phyloP scores from a whole-genome alignment of 2,113 vertebrate species.

The Hippoglossus stenolepis region DNA sequence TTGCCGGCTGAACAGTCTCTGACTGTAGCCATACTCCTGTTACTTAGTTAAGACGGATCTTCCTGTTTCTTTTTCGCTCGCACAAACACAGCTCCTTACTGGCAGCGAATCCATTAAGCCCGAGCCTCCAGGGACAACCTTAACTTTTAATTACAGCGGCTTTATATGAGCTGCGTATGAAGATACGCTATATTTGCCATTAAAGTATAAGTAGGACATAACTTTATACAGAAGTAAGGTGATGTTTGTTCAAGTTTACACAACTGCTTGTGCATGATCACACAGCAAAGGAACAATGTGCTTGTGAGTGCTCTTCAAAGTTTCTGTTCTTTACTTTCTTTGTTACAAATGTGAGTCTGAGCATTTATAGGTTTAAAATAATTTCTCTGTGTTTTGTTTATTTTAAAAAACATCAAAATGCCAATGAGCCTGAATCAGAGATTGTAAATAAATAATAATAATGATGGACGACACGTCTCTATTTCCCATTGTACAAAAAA shows the following conservation, averaged over 20 bases:
- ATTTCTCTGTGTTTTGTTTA: constrained; percentile 1
- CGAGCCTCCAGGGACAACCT: constrained; percentile 29
- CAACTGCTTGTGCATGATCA: constrained; percentile 25
- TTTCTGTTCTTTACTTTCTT: not conserved
- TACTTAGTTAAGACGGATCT: constrained; percentile 43
- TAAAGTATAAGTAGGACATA: constrained; percentile 51
- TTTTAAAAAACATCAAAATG: not conserved
- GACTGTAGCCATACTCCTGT: constrained; percentile 30
- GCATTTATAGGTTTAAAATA: constrained; percentile 29
- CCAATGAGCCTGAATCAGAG: no score
- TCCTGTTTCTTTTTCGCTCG: constrained; percentile 21
- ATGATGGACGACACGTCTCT: no score
- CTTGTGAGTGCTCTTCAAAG: not conserved
- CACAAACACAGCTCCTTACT: constrained; percentile 42
- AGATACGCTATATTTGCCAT: constrained; percentile 40
- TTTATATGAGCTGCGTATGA: constrained; percentile 51
- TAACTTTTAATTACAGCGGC: constrained; percentile 59
- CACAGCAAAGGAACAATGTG: not conserved
- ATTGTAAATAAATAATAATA: no score
- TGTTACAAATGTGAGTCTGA: not conserved
- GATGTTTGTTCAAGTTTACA: constrained; percentile 37
- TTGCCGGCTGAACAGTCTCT: constrained; percentile 42
- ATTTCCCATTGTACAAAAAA: no score
- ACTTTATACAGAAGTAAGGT: constrained; percentile 23
- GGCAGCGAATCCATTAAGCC: constrained; percentile 43